Conservation (phyloP, 92 coral and sea anemone species). For the Epizoanthus ramosus region DNA sequence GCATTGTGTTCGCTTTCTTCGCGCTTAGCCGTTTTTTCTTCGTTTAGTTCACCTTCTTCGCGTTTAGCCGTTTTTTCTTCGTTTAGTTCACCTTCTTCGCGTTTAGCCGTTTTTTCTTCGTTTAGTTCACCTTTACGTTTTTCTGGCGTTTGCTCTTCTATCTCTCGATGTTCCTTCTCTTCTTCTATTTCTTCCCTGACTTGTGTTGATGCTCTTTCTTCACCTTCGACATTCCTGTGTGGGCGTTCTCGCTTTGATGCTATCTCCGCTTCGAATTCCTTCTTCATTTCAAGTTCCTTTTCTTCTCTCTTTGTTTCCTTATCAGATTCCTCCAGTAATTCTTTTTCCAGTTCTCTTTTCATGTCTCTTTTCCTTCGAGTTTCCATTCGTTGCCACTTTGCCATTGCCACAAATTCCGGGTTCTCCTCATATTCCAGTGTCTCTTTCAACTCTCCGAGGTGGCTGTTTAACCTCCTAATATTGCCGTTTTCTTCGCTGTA, state of each 20-base stretch:
- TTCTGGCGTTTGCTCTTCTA: neutral
- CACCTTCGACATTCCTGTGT: neutral
- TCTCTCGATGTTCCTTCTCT: neutral
- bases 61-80: neutral
- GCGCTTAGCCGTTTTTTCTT: neutral
- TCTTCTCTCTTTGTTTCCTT: neutral
- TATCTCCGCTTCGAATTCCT: neutral
- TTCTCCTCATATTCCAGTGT: neutral
- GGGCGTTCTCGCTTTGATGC: too few species aligned
- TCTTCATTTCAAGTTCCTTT: neutral
- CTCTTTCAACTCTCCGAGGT: neutral
- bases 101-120: neutral
- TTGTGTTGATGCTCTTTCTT: neutral
- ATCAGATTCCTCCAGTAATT: neutral
- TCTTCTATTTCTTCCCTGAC: neutral
- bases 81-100: neutral
- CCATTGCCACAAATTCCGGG: neutral
- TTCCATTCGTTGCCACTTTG: neutral
- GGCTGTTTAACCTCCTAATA: neutral
- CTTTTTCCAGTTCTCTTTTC: neutral
- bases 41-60: neutral
- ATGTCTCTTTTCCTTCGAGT: neutral
- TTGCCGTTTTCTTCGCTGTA: neutral
- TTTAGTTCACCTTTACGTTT: neutral
- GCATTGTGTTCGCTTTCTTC: neutral